Base-by-base conservation (phyloP, 2,888 invertebrate genomes). In the Sinopyrophorus schimmeli region DNA sequence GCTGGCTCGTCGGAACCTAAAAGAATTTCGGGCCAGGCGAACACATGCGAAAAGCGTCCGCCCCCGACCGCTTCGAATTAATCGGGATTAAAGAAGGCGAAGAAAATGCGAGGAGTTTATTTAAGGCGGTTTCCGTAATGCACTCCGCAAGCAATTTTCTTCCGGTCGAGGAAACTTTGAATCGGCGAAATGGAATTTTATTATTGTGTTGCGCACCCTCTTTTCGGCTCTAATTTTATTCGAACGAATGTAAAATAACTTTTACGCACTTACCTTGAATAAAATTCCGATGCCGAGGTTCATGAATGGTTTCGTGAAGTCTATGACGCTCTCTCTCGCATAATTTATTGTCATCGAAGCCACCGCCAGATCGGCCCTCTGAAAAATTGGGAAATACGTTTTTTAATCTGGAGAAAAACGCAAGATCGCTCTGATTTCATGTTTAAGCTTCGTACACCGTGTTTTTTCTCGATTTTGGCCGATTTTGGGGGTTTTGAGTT, bases 251-350 rank as follows among this genome's bases (percentile, higher is more conserved):
- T 28, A 40, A 78, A 63, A 34, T 27, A n/a, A 35, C 27, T 38
- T 39, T 43, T 41, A 28, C 16, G 26, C 17, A 61, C 74, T 76
- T 76, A 89, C 90, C 84, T 94, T 94, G 75, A 94, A 96, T 18
- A 97, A 76, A 67, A 98, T 98, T 12, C 94, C 92, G 52, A 96
- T 97, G 17, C 97, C 97, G 7, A 97, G 80, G 72, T 96, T 96
- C 91, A 98, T 94, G 75, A 96, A 98, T 0, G 97, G 98, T 67
- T 96, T 96, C 0, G 97, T 97, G 74, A 98, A 98, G 74, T 97
- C 97, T 47, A 98, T 94, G 44, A 93, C 88, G 34, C 91, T 89
- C 71, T 96, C 96, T 10, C 98, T 76, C 0, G 95, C 93, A 72
- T 95, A 97, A 74, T 93, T 97, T 62, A 98, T 98, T 1, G 97